Evolutionary conservation across 92 coral and sea anemone species (phyloP), one percentile per base, ranked within the genome.

Genomic region (Epizoanthus rinbou): DNA sequence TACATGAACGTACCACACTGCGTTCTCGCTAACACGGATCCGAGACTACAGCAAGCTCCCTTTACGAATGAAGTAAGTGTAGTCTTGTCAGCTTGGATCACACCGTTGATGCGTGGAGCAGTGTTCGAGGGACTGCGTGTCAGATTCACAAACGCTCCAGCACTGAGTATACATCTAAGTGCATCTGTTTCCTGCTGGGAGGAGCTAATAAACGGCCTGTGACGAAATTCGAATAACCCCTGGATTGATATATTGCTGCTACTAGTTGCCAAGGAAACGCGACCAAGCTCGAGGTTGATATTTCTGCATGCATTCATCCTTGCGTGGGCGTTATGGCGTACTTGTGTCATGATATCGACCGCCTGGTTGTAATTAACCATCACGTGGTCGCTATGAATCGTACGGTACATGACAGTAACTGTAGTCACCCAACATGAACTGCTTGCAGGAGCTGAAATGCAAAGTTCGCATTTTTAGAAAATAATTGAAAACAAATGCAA

Each of bases 171-270:
- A 60, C 82, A 78, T 8, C 45, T 6, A 5, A 35, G 82, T 14
- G 41, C 47, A 19, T 60, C 64, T 16, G 39, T 62, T n/a, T 78
- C 69, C 18, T 60, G 57, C 3, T 35, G 43, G 17, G 58, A 78
- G 16, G 82, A 60, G 39, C 54, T 50, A 50, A 62, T 9, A 37
- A 39, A 39, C 52, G 14, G 69, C 14, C 57, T 60, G 23, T 23
- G 17, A 57, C 43, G 71, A 78, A 78, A 59, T 72, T 78, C 82
- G 17, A 78, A 78, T 15, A 78, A 7, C 57, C 82, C 82, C 16
- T 18, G 39, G 70, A 78, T 63, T 23, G 82, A 60, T 21, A 37
- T 21, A 15, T 63, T 76, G 23, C 57, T 22, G 7, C 17, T 41
- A 8, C 17, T 43, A 8, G 54, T 16, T 19, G 22, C 21, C 17